A percentile compares a stretch with the other conserved stretches of the same genome.
These are phyloP conservation scores for Todus mexicanus DNA, from an alignment of 2,797 vertebrate species.

Conservation along the genomic window DNA sequence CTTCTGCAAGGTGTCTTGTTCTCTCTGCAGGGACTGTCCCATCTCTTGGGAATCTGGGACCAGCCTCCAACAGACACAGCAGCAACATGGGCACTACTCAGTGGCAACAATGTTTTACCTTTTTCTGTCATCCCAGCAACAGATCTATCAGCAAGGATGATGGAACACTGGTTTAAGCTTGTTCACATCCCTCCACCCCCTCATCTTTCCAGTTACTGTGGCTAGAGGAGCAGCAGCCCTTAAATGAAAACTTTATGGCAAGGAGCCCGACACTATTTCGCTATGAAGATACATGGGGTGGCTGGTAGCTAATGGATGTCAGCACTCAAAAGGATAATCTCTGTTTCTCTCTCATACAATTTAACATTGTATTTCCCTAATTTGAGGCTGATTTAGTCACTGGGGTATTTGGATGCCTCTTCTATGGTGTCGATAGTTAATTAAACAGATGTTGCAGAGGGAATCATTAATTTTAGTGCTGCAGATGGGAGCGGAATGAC, in stretches of 20 bases:
- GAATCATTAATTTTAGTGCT: constrained; percentile 84
- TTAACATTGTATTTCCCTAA: constrained; percentile 79
- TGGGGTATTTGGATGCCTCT: constrained; percentile 79
- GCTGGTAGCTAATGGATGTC: constrained; percentile 75
- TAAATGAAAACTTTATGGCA: constrained; percentile 64
- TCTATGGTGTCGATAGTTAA: constrained; percentile 81
- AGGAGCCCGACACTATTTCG: constrained; percentile 67
- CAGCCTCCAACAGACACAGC: rapidly evolving
- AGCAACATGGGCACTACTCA: rapidly evolving
- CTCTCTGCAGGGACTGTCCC: neutral
- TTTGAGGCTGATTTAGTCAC: constrained; percentile 83
- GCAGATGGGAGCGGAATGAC: constrained; percentile 81
- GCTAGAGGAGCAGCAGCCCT: constrained; percentile 26
- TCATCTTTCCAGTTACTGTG: neutral
- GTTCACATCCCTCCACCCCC: neutral
- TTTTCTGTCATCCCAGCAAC: neutral
- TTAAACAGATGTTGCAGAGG: constrained; percentile 84
- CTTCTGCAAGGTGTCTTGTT: neutral
- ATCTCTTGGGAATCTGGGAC: neutral
- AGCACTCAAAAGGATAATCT: constrained; percentile 76
- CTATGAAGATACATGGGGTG: constrained; percentile 76
- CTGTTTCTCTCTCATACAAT: constrained; percentile 76
- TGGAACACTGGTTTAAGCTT: neutral
- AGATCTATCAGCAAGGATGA: neutral
- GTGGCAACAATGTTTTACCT: neutral